A percentile compares a stretch with the other conserved stretches of the same genome.
Conservation (phyloP, 2,888 invertebrate genomes). For the Drosophila helvetica region DNA sequence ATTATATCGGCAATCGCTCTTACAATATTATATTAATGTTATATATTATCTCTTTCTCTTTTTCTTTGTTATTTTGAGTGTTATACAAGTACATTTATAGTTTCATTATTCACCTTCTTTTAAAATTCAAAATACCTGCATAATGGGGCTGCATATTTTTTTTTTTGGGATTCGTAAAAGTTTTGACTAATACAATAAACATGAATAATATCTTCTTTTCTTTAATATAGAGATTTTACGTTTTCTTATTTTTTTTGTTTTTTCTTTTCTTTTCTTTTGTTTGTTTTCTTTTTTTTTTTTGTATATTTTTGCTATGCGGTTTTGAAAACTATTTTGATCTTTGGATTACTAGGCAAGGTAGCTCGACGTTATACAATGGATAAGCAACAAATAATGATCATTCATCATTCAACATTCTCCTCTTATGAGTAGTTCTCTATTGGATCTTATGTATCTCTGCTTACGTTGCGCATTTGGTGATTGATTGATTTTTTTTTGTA, state of each 20-base stretch:
- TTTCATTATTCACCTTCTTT: slow-evolving; percentile 42
- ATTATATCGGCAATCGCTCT: not conserved
- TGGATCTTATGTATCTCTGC: not conserved
- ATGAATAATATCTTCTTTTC: slow-evolving; percentile 57
- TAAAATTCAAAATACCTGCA: slow-evolving; percentile 56
- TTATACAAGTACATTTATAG: slow-evolving; percentile 10
- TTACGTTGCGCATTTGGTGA: not conserved
- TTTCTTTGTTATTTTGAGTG: slow-evolving; percentile 7
- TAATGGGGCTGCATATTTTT: slow-evolving; percentile 22
- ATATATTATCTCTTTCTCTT: slow-evolving; percentile 1
- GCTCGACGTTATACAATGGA: slow-evolving; percentile 36
- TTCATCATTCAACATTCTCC: not conserved
- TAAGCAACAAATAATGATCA: slow-evolving; percentile 18
- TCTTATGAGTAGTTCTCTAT: not conserved
- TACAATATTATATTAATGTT: not conserved
- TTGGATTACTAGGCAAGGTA: slow-evolving; percentile 76
- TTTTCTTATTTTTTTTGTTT: slow-evolving; percentile 14
- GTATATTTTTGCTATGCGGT: slow-evolving; percentile 74
- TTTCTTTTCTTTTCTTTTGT: not conserved
- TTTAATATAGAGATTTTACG: slow-evolving; percentile 18
- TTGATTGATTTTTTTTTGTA: slow-evolving; percentile 50
- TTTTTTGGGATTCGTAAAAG: slow-evolving; percentile 50
- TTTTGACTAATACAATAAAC: slow-evolving; percentile 74
- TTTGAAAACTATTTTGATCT: slow-evolving; percentile 75
- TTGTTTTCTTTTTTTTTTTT: slow-evolving; percentile 17